Evolutionary conservation across 2,888 invertebrate species (phyloP).

Genomic region (Escarpia spicata): DNA sequence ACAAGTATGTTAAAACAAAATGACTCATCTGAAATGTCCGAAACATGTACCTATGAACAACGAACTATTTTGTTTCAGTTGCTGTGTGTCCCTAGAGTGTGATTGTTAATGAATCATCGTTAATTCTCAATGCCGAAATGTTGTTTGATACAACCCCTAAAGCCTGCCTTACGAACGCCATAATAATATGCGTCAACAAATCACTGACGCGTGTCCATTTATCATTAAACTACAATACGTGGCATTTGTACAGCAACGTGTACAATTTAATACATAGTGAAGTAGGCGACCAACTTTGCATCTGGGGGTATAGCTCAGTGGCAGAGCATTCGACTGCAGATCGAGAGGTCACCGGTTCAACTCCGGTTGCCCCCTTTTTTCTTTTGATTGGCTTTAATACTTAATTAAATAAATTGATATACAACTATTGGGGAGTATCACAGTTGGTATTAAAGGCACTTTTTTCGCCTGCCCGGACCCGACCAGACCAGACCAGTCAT

Average conservation of each 20-base stretch:
- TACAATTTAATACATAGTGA: background rate
- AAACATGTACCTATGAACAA: too few relatives aligned
- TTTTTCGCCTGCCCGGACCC: too few relatives aligned
- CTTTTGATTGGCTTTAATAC: background rate
- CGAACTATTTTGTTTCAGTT: too few relatives aligned
- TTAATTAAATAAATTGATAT: too few relatives aligned
- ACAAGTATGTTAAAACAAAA: too few relatives aligned
- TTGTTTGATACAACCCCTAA: background rate
- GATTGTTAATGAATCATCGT: background rate
- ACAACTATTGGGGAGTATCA: too few relatives aligned
- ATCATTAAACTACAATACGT: background rate
- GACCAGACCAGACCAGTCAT: too few relatives aligned
- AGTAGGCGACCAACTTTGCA: background rate
- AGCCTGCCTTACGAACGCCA: background rate
- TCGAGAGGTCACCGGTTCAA: slow-evolving; percentile 25
- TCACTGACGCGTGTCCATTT: background rate
- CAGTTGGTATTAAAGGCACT: too few relatives aligned
- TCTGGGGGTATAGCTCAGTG: slow-evolving; percentile 25
- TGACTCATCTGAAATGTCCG: too few relatives aligned
- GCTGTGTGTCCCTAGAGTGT: too few relatives aligned
- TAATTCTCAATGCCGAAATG: background rate
- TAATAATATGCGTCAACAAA: background rate
- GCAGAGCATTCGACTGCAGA: slow-evolving; percentile 25
- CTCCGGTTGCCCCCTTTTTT: slow-evolving; percentile 21
- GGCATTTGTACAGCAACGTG: background rate